Evolutionary conservation across 1,140 invertebrate genomes (phyloP), one percentile per base, ranked within the genome.

Genomic region (Zaprionus kolodkinae): DNA sequence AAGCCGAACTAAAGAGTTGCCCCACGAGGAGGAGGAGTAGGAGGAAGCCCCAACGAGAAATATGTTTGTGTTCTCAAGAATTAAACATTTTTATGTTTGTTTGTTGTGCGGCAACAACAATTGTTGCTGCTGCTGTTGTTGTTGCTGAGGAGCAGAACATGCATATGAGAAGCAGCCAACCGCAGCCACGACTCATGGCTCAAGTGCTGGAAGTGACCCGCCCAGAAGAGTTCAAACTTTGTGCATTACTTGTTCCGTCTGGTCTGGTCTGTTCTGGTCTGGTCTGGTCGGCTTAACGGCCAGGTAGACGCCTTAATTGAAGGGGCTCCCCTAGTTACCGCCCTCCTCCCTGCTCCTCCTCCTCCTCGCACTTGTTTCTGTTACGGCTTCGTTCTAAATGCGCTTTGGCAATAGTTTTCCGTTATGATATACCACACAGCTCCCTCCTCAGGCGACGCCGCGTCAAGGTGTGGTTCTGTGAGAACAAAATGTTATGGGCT

Each of bases 41-140:
- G 36, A 48, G 50, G 21, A 30, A 54, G 17, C 21, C 21, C 30
- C 12, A 54, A 15, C 50, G 27, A 55, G 52, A 55, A 71, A 69
- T 76, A 66, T 78, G 81, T 81, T 81, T 85, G 78, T 59, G 71
- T 86, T 86, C 76, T 63, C 69, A 65, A 69, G 83, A 86, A 87
- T 76, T 56, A 65, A 76, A 73, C 79, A 82, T 78, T 78, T 79
- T 79, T 81, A 30, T 55, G 27, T 30, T 45, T 54, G 25, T 27
- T 54, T 25, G 75, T 79, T 81, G 56, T 48, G 17, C 38, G 38
- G 38, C 38, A 40, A 64, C 68, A 74, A 80, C 61, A 69, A 63
- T 50, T 67, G 48, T 55, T 67, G 68, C 61, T 60, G 66, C 54
- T 62, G 60, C 2, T n/a, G 40, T 15, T 45, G 10, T 50, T 50